Conservation (phyloP, 1,140 invertebrate species). For the fruit fly (Drosophila melanogaster) region DNA sequence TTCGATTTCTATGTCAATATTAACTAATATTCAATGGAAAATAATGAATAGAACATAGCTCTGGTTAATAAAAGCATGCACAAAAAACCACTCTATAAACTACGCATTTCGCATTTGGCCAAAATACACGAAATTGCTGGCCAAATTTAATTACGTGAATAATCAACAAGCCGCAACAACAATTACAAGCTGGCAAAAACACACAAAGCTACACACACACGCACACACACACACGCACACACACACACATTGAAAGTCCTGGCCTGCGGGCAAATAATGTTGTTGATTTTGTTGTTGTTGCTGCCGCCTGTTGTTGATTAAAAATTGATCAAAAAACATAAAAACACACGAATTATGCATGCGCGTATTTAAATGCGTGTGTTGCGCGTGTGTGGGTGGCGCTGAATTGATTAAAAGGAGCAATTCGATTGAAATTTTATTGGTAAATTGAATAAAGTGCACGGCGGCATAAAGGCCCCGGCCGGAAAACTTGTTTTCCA, state of each 20-base stretch:
- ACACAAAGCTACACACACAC: constrained; percentile 1
- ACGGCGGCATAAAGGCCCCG: constrained; percentile 9
- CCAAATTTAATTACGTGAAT: constrained; percentile 72
- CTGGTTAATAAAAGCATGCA: too few relatives aligned
- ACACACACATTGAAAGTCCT: constrained; percentile 22
- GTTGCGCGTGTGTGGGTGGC: constrained; percentile 40
- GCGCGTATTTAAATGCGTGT: constrained; percentile 12
- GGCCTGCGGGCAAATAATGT: constrained; percentile 31
- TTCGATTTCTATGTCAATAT: too few relatives aligned
- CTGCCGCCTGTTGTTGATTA: constrained; percentile 61
- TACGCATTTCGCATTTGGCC: constrained; percentile 33
- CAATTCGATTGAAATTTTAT: constrained; percentile 84
- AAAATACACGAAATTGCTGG: constrained; percentile 55
- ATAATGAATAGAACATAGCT: too few relatives aligned
- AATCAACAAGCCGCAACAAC: constrained; percentile 50
- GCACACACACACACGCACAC: not conserved
- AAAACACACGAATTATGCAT: constrained; percentile 75
- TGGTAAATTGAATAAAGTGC: constrained; percentile 84
- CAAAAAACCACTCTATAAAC: not conserved
- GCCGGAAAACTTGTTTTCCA: constrained; percentile 36
- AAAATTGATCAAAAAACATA: constrained; percentile 81
- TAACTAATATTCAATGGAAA: too few relatives aligned
- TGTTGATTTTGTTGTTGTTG: constrained; percentile 16
- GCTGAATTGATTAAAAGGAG: constrained; percentile 84
- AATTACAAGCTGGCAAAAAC: constrained; percentile 22